Conservation (phyloP, 2,113 vertebrate species). For the Nyctereutes procyonoides region DNA sequence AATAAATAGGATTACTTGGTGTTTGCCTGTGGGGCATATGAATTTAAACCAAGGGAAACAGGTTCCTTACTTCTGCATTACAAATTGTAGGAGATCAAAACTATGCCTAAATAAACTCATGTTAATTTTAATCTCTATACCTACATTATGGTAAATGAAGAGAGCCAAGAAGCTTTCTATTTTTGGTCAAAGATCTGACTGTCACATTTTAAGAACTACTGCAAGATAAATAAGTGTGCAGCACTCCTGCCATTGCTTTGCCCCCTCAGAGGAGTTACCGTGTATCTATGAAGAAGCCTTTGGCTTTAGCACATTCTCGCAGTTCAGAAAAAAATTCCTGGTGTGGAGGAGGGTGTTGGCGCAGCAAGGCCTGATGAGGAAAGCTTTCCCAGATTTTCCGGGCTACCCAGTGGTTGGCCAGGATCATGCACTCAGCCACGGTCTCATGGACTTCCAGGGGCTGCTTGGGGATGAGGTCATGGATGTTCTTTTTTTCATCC, state of each 20-base stretch:
- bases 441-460: constrained; percentile 97
- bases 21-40: background rate
- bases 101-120: background rate
- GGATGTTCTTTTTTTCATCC: constrained; percentile 92
- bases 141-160: background rate
- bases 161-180: background rate
- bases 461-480: constrained; percentile 93
- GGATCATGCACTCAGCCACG: constrained; percentile 98
- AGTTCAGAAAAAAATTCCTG: constrained; percentile 94
- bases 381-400: constrained; percentile 93
- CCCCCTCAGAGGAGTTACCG: constrained; percentile 85
- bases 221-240: background rate
- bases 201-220: background rate
- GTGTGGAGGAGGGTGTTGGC: constrained; percentile 93
- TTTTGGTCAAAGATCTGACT: constrained; percentile 14
- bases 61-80: background rate
- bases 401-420: constrained; percentile 99
- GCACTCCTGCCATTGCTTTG: background rate
- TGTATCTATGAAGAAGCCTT: constrained; percentile 93
- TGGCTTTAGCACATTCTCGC: constrained; percentile 90
- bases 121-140: background rate
- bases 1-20: background rate
- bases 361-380: constrained; percentile 93
- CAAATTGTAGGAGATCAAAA: background rate
- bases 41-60: background rate